Evolutionary conservation across 2,888 invertebrate genomes (phyloP), one percentile per base, ranked within the genome.

Genomic region (Drosophila sordidapex): DNA sequence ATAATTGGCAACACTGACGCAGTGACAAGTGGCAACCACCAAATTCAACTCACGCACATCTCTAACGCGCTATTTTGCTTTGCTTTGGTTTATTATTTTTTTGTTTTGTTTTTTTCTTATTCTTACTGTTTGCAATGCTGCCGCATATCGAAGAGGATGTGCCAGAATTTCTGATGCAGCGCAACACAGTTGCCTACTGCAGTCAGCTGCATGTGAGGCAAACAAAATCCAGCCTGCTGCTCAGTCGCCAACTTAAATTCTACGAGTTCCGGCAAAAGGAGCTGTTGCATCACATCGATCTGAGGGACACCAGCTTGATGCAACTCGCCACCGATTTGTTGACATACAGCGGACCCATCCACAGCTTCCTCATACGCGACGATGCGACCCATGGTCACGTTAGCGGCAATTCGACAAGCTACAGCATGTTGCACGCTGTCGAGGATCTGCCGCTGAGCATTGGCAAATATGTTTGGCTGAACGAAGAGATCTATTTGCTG

Each of bases 401-500:
- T 5, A 70, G 72, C 21, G 38, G 57, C 18, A 56, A 70, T 48
- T 35, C 69, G 5, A 48, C 72, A 7, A 68, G 75, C 18, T 71
- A 74, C 46, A 77, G 48, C 61, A 87, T 80, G 87, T 48, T 89
- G 46, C 73, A 74, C 7, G 49, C 59, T 2, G 58, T 60, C 13
- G 77, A 78, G 31, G 88, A 83, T 2, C 40, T 79, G 46, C 83
- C 79, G 5, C 66, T 92, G 10, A 70, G 57, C 13, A 51, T 92
- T 13, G 92, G 93, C 21, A 92, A 92, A 68, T 92, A 82, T 59
- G 74, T 91, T 21, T 91, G 90, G 77, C 79, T 85, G 65, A 80
- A 82, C 36, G 58, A 78, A 40, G 83, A 83, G 27, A 54, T 91
- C 0, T 92, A 90, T 56, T 60, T 92, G 18, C 60, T 92, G 2